phyloP scores from a whole-genome alignment of 2,797 vertebrate genomes.

The Alca torda region DNA sequence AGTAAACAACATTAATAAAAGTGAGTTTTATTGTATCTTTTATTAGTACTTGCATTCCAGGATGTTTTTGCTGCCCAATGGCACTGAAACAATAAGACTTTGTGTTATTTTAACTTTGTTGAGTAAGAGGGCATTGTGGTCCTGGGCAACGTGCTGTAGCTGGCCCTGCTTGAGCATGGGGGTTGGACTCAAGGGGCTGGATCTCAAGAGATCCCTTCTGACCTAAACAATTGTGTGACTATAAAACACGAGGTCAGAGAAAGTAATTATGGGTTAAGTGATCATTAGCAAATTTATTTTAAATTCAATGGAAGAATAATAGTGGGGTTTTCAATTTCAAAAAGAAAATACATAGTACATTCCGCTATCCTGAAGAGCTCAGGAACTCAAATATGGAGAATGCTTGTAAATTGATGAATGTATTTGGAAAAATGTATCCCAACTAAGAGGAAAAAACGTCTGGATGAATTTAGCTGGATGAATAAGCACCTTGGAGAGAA shows the following conservation, averaged over 20 bases:
- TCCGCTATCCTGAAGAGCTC: neutral
- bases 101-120: neutral
- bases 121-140: neutral
- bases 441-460: neutral
- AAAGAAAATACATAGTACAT: neutral
- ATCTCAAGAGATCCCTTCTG: neutral
- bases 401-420: neutral
- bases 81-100: neutral
- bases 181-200: neutral
- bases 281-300: neutral
- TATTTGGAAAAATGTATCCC: neutral
- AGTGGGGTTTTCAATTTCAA: neutral
- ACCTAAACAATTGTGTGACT: neutral
- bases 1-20: neutral
- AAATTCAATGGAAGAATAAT: neutral
- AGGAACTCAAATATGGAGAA: neutral
- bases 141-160: neutral
- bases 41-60: neutral
- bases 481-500: neutral
- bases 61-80: neutral
- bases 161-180: neutral
- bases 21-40: neutral
- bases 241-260: neutral
- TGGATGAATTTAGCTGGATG: neutral
- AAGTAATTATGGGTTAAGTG: neutral